These are phyloP conservation scores for Turritopsis dohrnii DNA, from an alignment of 30 jellyfish, hydroid and myxozoan species.

Conservation along the genomic window DNA sequence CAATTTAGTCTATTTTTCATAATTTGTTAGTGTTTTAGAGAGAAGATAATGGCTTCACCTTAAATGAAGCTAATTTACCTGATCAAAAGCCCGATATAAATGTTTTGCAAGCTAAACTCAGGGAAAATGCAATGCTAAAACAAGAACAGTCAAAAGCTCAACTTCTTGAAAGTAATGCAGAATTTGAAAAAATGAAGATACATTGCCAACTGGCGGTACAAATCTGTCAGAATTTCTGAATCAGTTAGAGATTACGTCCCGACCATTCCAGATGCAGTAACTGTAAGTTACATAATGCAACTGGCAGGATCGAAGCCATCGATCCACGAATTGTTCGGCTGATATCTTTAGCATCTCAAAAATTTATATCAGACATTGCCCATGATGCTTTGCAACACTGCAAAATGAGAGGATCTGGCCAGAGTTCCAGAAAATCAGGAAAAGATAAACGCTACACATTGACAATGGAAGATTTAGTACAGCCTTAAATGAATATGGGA, in stretches of 20 bases:
- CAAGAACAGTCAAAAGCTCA: not conserved
- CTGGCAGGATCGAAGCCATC: conserved; percentile 78
- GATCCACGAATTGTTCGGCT: conserved; percentile 81
- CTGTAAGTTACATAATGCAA: conserved; percentile 65
- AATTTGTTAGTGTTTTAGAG: not conserved
- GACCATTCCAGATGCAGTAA: conserved; percentile 88
- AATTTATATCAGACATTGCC: conserved; percentile 82
- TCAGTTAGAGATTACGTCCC: conserved; percentile 87
- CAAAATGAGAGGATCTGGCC: conserved; percentile 93
- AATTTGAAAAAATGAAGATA: not conserved
- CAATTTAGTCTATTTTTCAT: too few species aligned
- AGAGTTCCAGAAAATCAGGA: conserved; percentile 86
- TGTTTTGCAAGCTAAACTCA: conserved; percentile 2
- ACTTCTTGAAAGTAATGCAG: not conserved
- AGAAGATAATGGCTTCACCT: conserved; percentile 33
- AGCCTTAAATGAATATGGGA: conserved; percentile 79
- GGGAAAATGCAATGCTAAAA: not conserved
- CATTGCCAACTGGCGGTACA: conserved; percentile 29
- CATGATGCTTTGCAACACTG: conserved; percentile 96
- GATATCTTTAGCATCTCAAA: conserved; percentile 83
- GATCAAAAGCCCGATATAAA: conserved; percentile 32
- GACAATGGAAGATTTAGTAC: conserved; percentile 83
- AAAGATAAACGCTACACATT: conserved; percentile 81
- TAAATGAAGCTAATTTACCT: conserved; percentile 9
- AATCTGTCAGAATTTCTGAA: conserved; percentile 70